These are phyloP conservation scores for Xenops minutus DNA, from an alignment of 2,797 vertebrate species.

Conservation along the genomic window DNA sequence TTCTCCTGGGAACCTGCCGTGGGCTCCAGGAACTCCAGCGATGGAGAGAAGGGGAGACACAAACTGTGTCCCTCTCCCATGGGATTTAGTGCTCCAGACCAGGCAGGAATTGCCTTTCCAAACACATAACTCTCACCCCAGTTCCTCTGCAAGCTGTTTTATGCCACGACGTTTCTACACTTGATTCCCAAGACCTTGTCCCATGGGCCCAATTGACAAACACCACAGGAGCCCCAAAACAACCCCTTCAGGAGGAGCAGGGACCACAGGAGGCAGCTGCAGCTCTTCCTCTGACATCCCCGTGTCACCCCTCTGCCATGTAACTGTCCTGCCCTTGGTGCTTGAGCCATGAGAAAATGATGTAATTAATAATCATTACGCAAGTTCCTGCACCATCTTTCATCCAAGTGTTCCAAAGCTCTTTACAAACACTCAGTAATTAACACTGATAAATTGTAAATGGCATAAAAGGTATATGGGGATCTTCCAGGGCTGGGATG, in stretches of 20 bases:
- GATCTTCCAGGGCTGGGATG: background rate
- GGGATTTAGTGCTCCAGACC: background rate
- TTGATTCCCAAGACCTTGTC: background rate
- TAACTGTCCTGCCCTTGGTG: background rate
- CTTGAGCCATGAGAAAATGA: background rate
- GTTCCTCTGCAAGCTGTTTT: background rate
- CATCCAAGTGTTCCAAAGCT: background rate
- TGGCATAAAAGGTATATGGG: background rate
- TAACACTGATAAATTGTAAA: conserved; percentile 13
- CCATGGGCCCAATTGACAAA: background rate
- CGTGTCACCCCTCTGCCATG: background rate
- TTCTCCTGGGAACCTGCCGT: fast-evolving
- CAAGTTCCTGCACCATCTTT: background rate
- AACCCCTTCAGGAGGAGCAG: background rate
- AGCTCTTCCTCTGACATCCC: background rate
- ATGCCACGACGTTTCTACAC: fast-evolving
- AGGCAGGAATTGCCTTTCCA: background rate
- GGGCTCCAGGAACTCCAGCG: too few species aligned
- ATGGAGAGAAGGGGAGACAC: background rate
- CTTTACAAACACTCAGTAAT: background rate
- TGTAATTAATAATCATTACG: background rate
- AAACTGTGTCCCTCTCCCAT: fast-evolving
- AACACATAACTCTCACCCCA: background rate
- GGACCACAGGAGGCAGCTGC: background rate
- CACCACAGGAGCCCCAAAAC: fast-evolving